Evolutionary conservation across 2,797 vertebrate species (phyloP).

Genomic region (Coregonus sp.): DNA sequence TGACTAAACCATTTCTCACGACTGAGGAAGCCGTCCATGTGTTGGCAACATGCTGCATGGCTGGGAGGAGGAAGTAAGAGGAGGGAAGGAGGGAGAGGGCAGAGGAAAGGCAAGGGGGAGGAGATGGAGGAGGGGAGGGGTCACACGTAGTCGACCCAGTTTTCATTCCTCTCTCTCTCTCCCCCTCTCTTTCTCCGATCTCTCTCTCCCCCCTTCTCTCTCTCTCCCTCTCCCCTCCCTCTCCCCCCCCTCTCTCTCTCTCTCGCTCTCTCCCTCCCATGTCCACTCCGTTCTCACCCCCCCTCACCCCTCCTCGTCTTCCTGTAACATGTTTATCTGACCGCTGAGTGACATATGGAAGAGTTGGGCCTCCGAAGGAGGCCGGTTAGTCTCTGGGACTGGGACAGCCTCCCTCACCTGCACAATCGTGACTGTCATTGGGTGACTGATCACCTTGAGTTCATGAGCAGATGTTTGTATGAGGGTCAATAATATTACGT

Average conservation of each 20-base stretch:
- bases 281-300: background rate
- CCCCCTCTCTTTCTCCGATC: background rate
- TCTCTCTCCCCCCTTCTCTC: background rate
- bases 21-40: constrained; percentile 24
- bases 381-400: background rate
- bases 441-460: background rate
- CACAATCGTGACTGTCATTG: background rate
- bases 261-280: background rate
- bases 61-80: constrained; percentile 3
- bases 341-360: background rate
- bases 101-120: background rate
- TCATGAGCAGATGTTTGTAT: constrained; percentile 5
- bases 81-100: background rate
- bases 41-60: constrained; percentile 7
- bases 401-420: background rate
- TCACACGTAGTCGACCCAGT: constrained; percentile 5
- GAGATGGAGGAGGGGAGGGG: background rate
- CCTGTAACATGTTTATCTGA: background rate
- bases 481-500: background rate
- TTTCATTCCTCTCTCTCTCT: constrained; percentile 10
- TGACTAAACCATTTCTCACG: constrained; percentile 38
- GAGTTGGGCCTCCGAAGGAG: background rate
- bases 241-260: too few species aligned
- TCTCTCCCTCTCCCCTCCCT: background rate
- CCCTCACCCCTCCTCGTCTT: background rate